Evolutionary conservation across 2,113 vertebrate species (phyloP), one percentile per base, ranked within the genome.

Genomic region (Oriolus oriolus): DNA sequence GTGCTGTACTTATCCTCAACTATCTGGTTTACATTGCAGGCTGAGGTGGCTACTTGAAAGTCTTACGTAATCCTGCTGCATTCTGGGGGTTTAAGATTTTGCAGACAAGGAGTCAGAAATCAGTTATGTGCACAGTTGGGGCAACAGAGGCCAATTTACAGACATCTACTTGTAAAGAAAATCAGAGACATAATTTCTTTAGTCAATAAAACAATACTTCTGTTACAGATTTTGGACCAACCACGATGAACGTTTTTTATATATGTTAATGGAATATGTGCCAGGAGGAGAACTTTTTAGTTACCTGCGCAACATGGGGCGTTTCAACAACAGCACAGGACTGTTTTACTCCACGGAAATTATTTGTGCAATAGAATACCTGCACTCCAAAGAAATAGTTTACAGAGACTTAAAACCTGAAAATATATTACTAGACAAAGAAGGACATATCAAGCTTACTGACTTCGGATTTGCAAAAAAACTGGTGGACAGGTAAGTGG

Each of bases 401-500:
- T 99, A 99, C 98, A 98, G 99, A 66, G 99, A 99, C 97, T 98
- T 99, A 92, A 99, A 99, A 96, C 99, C 99, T 2, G 99, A 99
- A 98, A 99, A 99, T 97, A 99, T 99, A 92, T 98, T 99, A 94
- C 97, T 99, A 97, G 99, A 99, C 96, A 97, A 98, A 27, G 98
- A 99, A 76, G 99, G 99, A 20, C 99, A 99, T 97, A 98, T 99
- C 97, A 99, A 99, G 74, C 98, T 99, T 68, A 99, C 99, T 1
- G 99, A 99, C 97, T 99, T 99, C 31, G 99, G 99, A 96, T 99
- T 99, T 54, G 99, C 99, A 26, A 99, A 99, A 97, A 99, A 99
- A 82, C 98, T 99, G 22, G 98, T 98, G 5, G 99, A 99, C 96
- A 98, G 98, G 99, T 99, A 97, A 97, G 98, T 79, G 21, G 4